These are phyloP conservation scores for Melanargia galathea DNA, from an alignment of 2,888 invertebrate genomes.

Conservation along the genomic window DNA sequence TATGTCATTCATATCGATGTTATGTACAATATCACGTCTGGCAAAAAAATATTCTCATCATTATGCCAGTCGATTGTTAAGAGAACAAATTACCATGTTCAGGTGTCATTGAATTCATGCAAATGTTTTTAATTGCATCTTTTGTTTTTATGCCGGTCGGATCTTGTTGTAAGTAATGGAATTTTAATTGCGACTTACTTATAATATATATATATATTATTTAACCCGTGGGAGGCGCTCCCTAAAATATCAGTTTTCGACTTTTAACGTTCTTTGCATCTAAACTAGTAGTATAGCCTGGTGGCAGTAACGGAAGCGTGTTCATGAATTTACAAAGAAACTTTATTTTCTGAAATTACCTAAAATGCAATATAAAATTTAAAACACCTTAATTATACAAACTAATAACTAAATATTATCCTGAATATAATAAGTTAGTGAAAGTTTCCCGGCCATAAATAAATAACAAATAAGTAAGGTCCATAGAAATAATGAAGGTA, in stretches of 20 bases:
- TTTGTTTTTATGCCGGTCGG: conserved; percentile 12
- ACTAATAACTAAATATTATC: not conserved
- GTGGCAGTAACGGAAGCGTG: no score
- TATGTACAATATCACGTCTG: conserved; percentile 27
- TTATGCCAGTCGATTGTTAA: conserved; percentile 29
- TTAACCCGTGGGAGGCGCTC: not conserved
- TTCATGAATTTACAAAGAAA: no score
- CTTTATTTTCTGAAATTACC: no score
- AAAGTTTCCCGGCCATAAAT: conserved; percentile 2
- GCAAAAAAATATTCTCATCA: conserved; percentile 35
- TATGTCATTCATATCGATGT: conserved; percentile 25
- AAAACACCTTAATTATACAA: not conserved
- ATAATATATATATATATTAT: no score
- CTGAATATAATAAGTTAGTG: conserved; percentile 7
- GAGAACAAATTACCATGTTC: conserved; percentile 30
- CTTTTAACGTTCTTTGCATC: no score
- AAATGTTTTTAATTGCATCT: conserved; percentile 27
- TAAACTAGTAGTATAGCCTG: not conserved
- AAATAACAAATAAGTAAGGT: conserved; percentile 14
- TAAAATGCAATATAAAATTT: not conserved
- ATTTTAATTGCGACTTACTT: not conserved
- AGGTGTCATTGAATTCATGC: conserved; percentile 29
- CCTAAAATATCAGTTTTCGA: no score
- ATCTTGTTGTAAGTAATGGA: conserved; percentile 6
- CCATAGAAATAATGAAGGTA: not conserved